These are phyloP conservation scores for Streptopelia turtur DNA, from an alignment of 2,797 vertebrate genomes.

Conservation along the genomic window DNA sequence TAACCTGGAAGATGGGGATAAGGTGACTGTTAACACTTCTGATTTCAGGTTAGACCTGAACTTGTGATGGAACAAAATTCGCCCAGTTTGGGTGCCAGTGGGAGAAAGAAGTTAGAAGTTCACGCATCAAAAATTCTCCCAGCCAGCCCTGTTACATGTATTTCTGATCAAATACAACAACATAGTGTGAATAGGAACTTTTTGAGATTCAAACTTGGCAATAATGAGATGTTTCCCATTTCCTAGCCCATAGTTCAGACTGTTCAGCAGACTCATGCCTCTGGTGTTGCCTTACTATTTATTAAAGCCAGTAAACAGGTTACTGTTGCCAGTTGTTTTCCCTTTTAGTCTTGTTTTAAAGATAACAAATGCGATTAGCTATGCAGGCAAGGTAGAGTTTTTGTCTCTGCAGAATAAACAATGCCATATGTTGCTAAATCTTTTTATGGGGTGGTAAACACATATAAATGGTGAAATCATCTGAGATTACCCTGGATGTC, in stretches of 20 bases:
- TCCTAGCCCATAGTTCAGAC: background rate
- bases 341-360: background rate
- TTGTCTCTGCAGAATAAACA: background rate
- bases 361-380: background rate
- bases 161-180: background rate
- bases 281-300: background rate
- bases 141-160: fast-evolving
- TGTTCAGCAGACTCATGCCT: background rate
- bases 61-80: background rate
- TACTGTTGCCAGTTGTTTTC: background rate
- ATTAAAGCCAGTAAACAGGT: background rate
- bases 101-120: background rate
- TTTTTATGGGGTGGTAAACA: background rate
- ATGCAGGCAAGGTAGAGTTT: conserved; percentile 4
- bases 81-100: background rate
- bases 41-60: background rate
- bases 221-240: background rate
- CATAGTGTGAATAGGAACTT: background rate
- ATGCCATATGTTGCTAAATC: conserved; percentile 29
- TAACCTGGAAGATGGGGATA: conserved; percentile 59
- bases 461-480: background rate
- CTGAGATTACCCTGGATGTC: background rate
- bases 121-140: fast-evolving
- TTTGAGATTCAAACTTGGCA: background rate
- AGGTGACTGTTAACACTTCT: conserved; percentile 42